Evolutionary conservation across 2,113 vertebrate species (phyloP), one percentile per base, ranked within the genome.

Genomic region (Amblyornis subalaris): DNA sequence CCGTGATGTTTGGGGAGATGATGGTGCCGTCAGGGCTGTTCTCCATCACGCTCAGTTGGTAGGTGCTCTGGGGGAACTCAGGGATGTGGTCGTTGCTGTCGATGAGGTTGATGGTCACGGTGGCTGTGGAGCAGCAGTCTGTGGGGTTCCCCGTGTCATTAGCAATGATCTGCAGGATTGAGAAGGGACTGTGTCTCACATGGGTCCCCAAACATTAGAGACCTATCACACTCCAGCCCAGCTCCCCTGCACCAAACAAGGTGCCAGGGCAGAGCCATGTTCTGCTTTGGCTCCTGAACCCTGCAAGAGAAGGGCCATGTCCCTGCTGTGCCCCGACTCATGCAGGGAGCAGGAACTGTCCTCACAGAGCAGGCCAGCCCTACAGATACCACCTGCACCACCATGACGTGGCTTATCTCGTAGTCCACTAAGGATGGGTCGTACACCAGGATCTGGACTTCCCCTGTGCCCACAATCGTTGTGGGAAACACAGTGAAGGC

Each of bases 21-120:
- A 91, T 0, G 5, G 82, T 98, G 80, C 98, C 98, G 2, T 23
- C 5, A 2, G 70, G 9, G 79, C 98, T 97, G 95, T 99, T 94
- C 92, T 99, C 99, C 6, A 31, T 0, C 74, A 99, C 97, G 0
- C 1, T 25, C 28, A 99, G 69, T 22, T 57, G 29, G 66, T 99
- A 99, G 12, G 64, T 77, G 36, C 93, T 95, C 6, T 98, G 1
- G 26, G 60, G 12, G 77, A 99, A 99, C 6, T 12, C 67, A 5
- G 99, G 99, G 50, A 62, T 97, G 90, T 99, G 98, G 97, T 99
- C 99, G 5, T 99, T 99, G 42, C 67, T 88, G 69, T 99, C 99
- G 20, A 88, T 96, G 78, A 99, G 96, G 22, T 89, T 17, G 47
- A 99, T 98, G 64, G 98, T 99, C 79, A 99, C 98, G 0, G 58